Evolutionary conservation across 2,888 invertebrate species (phyloP), one percentile per base, ranked within the genome.

Genomic region (Spatulosminthurus flaviceps): DNA sequence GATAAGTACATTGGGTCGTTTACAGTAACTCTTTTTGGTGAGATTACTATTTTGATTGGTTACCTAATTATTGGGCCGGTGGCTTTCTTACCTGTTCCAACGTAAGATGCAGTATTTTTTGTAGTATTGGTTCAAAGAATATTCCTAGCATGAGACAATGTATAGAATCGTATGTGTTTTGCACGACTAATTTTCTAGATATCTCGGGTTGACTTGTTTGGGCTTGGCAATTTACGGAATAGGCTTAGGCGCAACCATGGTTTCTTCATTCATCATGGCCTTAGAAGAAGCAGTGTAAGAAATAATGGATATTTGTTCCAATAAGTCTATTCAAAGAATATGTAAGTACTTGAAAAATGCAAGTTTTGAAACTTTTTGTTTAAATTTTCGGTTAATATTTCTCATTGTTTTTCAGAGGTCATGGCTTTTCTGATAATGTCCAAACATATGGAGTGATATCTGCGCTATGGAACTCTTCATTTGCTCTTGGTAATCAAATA

Each of bases 401-500:
- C 34, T 41, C 43, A 28, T 51, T 69, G 24, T 74, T 73, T 78
- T 86, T 19, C 87, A 94, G 94, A 86, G 89, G 90, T 0, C 90
- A 91, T 83, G 94, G 94, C 0, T 92, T 95, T 83, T 93, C 94
- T 0, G 94, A 96, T 87, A 93, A 92, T 81, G 90, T 96, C 83
- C 94, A 95, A 86, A 96, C 96, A 0, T 96, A 95, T 86, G 96
- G 96, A 0, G 89, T 96, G 60, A 93, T 96, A 11, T 95, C 96
- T 0, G 96, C 95, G 0, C 90, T 96, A 86, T 96, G 95, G 93
- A 95, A 96, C 0, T 95, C 95, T 0, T 92, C 94, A 0, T 95
- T 96, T 86, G 95, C 96, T 0, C 89, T 96, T 13, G 96, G 96
- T 0, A 94, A 94, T 5, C n/a, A 41, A 41, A 9, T n/a, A n/a